A percentile compares a stretch with the other conserved stretches of the same genome.
phyloP scores from a whole-genome alignment of 2,113 vertebrate species.

The Nesogale talazaci region DNA sequence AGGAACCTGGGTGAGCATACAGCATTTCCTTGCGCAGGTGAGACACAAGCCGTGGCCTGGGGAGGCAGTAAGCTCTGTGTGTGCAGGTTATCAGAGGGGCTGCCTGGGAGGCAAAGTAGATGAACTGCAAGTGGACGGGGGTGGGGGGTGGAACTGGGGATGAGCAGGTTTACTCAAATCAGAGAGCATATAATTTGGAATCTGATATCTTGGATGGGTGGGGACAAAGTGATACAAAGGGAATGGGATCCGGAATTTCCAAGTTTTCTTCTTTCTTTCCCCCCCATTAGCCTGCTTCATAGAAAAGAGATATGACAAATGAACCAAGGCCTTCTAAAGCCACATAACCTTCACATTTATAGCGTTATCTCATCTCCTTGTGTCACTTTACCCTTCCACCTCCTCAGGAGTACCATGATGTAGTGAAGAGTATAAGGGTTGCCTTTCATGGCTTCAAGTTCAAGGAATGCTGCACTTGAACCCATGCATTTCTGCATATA shows the following conservation, averaged over 20 bases:
- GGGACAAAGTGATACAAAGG: neutral
- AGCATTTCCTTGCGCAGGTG: neutral
- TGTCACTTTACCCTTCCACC: accelerated
- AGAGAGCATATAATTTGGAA: neutral
- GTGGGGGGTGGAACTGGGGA: too few relatives aligned
- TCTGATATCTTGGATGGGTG: neutral
- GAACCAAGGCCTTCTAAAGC: too few relatives aligned
- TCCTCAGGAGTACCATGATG: neutral
- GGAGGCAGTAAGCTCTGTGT: neutral
- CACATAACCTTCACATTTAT: too few relatives aligned
- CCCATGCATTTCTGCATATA: too few relatives aligned
- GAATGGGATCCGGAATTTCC: neutral
- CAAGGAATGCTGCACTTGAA: neutral
- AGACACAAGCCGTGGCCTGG: neutral
- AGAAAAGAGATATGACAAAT: too few relatives aligned
- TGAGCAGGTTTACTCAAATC: too few relatives aligned
- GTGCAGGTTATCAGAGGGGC: neutral
- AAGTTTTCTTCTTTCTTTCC: too few relatives aligned
- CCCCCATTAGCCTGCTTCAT: too few relatives aligned
- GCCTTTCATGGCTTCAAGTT: neutral
- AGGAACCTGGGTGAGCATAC: neutral
- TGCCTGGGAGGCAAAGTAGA: neutral
- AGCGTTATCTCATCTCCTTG: too few relatives aligned
- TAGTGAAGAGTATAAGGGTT: neutral
- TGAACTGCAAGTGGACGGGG: neutral